A percentile compares a stretch with the other conserved stretches of the same genome.
phyloP scores from a whole-genome alignment of 1,140 invertebrate genomes.

The Pogonognathellus flavescens region DNA sequence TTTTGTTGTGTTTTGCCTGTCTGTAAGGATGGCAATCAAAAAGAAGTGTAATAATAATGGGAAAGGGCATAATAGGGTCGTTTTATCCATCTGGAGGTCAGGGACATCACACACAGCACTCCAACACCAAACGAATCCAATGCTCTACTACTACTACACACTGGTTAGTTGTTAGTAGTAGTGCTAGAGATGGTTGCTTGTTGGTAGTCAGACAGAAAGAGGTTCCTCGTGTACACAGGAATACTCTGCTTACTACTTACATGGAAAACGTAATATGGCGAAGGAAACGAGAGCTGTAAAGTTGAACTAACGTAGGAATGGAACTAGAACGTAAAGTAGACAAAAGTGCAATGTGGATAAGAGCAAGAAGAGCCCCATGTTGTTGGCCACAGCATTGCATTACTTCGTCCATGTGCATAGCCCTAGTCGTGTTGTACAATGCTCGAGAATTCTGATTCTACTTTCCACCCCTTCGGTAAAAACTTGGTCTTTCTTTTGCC shows the following conservation, averaged over 20 bases:
- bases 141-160: background rate
- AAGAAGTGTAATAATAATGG: conserved; percentile 53
- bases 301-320: background rate
- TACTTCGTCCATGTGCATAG: background rate
- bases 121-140: conserved; percentile 15
- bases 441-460: conserved; percentile 16
- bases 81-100: conserved; percentile 54
- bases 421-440: background rate
- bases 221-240: too few relatives aligned
- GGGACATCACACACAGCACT: conserved; percentile 28
- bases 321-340: background rate
- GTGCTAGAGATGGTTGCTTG: too few relatives aligned
- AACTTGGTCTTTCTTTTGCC: conserved; percentile 52
- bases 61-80: conserved; percentile 52
- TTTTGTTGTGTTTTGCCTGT: conserved; percentile 32
- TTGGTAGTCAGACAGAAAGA: too few relatives aligned
- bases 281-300: background rate
- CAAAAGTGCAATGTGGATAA: background rate
- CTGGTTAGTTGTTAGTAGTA: background rate
- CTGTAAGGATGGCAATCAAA: conserved; percentile 46
- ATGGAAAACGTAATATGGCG: too few relatives aligned
- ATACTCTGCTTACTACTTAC: too few relatives aligned
- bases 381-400: background rate
- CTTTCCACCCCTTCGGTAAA: conserved; percentile 52
- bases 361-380: conserved; percentile 1